These are phyloP conservation scores for Plestiodon gilberti DNA, from an alignment of 2,113 vertebrate genomes.

Conservation along the genomic window DNA sequence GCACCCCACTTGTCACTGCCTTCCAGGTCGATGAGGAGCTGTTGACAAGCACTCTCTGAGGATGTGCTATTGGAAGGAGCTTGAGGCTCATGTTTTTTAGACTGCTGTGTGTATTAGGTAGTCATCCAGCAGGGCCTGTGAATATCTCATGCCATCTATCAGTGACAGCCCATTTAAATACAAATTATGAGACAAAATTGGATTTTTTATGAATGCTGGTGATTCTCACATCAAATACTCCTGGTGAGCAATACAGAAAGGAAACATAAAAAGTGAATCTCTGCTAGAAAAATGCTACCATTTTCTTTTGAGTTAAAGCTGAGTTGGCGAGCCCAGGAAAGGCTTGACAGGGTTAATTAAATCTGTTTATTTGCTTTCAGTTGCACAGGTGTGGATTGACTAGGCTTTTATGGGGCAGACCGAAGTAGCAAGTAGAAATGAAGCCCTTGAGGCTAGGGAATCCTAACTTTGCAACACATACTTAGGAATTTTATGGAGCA, in stretches of 20 bases:
- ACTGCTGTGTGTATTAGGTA: neutral
- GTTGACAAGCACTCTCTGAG: no score
- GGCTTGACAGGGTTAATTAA: neutral
- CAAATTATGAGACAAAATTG: neutral
- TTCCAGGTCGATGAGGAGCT: no score
- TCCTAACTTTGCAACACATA: neutral
- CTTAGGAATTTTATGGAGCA: constrained; percentile 4
- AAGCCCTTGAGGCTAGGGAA: neutral
- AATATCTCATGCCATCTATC: neutral
- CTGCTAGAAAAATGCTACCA: neutral
- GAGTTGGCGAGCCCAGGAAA: neutral
- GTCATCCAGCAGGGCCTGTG: neutral
- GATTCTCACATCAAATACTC: neutral
- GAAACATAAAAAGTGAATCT: neutral
- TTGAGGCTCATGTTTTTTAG: neutral
- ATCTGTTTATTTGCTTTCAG: neutral
- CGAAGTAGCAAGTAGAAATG: neutral
- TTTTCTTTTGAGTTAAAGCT: neutral
- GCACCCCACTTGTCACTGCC: no score
- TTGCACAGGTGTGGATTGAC: neutral
- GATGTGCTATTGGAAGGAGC: neutral
- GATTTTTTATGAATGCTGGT: neutral
- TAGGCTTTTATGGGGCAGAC: neutral
- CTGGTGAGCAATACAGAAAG: neutral
- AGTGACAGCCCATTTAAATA: neutral